phyloP scores from a whole-genome alignment of 2,888 invertebrate species.

The Oligia fasciuncula region DNA sequence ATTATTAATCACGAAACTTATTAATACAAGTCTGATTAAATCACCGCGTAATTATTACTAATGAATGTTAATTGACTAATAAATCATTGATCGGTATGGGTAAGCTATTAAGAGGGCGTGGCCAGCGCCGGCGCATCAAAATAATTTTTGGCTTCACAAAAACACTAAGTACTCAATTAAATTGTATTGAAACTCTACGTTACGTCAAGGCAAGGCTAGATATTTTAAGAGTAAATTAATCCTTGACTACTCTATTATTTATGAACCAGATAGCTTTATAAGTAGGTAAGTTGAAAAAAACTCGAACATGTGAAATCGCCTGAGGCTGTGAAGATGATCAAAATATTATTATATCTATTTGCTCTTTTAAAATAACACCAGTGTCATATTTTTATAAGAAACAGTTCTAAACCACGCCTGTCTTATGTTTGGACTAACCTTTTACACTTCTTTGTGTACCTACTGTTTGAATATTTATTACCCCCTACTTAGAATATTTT shows the following conservation, averaged over 20 bases:
- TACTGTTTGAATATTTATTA: neutral
- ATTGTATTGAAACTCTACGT: conserved; percentile 18
- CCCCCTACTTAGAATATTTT: neutral
- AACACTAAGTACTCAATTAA: conserved; percentile 43
- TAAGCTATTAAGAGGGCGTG: conserved; percentile 40
- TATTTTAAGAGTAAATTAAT: conserved; percentile 1
- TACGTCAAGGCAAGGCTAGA: neutral
- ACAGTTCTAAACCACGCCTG: conserved; percentile 24
- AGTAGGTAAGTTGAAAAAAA: neutral
- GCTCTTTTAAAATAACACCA: conserved; percentile 7
- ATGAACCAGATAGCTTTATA: neutral
- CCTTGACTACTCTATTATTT: conserved; percentile 8
- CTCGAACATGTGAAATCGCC: conserved; percentile 18
- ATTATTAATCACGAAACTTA: conserved; percentile 48
- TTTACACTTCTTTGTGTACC: neutral
- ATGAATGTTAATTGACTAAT: conserved; percentile 55
- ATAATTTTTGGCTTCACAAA: conserved; percentile 22
- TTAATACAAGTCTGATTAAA: conserved; percentile 56
- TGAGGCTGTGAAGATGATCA: conserved; percentile 26
- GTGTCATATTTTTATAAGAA: conserved; percentile 10
- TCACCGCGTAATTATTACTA: conserved; percentile 55
- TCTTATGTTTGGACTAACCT: conserved; percentile 16
- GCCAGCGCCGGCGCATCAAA: conserved; percentile 39
- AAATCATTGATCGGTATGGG: conserved; percentile 50
- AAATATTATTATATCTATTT: conserved; percentile 17